Evolutionary conservation across 1,140 invertebrate species (phyloP).

Genomic region (Dufourea novaeangliae): DNA sequence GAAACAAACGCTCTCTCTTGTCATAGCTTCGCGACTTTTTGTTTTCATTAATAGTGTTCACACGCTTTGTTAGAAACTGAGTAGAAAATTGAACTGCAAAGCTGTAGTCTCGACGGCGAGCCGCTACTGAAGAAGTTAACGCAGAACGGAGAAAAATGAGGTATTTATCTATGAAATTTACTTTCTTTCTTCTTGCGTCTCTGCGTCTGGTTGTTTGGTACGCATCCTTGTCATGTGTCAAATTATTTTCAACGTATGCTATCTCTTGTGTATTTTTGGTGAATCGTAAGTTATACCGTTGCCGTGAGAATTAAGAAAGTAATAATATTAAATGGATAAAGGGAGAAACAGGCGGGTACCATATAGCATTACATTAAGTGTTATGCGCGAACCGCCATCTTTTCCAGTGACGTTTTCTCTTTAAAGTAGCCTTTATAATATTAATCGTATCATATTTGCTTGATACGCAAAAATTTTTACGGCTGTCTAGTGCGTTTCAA

Average conservation of each 20-base stretch:
- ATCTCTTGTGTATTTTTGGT: not conserved
- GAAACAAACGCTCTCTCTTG: conserved; percentile 37
- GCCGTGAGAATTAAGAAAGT: conserved; percentile 1
- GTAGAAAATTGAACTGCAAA: not conserved
- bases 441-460: not conserved
- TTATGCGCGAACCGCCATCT: conserved; percentile 38
- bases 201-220: not conserved
- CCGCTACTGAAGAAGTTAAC: not conserved
- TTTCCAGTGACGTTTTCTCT: conserved; percentile 30
- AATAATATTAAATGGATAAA: conserved; percentile 16
- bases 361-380: conserved; percentile 1
- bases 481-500: not conserved
- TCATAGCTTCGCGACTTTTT: conserved; percentile 20
- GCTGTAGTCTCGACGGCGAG: not conserved
- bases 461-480: not conserved
- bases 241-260: not conserved
- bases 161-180: conserved; percentile 20
- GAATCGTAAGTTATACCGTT: not conserved
- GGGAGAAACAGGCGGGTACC: conserved; percentile 34
- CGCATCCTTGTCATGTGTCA: not conserved
- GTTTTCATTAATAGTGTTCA: not conserved
- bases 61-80: not conserved
- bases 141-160: conserved; percentile 30
- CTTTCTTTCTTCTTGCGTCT: conserved; percentile 26
- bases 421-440: conserved; percentile 10